Evolutionary conservation across 1,140 invertebrate genomes (phyloP).

Genomic region (Whitmania pigra): DNA sequence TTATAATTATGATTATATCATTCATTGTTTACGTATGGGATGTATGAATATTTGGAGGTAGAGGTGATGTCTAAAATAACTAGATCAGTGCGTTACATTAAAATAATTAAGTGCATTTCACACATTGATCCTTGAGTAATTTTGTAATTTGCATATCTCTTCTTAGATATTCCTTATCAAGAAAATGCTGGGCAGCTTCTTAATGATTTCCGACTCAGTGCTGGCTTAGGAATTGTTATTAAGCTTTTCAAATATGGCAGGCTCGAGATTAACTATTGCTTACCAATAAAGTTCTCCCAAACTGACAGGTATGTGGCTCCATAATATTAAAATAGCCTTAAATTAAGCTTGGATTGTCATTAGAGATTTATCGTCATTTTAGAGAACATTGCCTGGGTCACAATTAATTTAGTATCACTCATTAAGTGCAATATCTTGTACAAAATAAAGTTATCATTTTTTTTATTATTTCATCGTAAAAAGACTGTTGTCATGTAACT

Average conservation of each 20-base stretch:
- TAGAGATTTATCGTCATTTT: not conserved
- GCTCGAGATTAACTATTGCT: slow-evolving; percentile 72
- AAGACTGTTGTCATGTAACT: not conserved
- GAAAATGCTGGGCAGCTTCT: slow-evolving; percentile 20
- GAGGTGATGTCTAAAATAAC: not conserved
- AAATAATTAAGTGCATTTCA: too few species aligned
- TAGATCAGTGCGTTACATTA: too few species aligned
- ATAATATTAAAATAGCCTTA: not conserved
- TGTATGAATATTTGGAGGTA: not conserved
- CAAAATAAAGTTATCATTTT: not conserved
- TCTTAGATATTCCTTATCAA: not conserved
- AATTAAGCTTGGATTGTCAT: not conserved
- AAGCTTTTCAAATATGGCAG: slow-evolving; percentile 61
- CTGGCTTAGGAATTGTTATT: slow-evolving; percentile 63
- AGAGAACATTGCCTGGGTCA: not conserved
- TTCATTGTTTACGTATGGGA: not conserved
- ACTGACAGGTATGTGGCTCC: slow-evolving; percentile 43
- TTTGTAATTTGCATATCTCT: not conserved
- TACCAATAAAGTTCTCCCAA: slow-evolving; percentile 49
- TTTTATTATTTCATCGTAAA: not conserved
- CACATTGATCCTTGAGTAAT: too few species aligned
- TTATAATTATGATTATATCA: not conserved
- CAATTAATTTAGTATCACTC: not conserved
- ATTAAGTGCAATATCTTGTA: not conserved
- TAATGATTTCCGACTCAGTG: slow-evolving; percentile 46